Evolutionary conservation across 2,797 vertebrate species (phyloP).

Genomic region (Neosilurus mollespiculum): DNA sequence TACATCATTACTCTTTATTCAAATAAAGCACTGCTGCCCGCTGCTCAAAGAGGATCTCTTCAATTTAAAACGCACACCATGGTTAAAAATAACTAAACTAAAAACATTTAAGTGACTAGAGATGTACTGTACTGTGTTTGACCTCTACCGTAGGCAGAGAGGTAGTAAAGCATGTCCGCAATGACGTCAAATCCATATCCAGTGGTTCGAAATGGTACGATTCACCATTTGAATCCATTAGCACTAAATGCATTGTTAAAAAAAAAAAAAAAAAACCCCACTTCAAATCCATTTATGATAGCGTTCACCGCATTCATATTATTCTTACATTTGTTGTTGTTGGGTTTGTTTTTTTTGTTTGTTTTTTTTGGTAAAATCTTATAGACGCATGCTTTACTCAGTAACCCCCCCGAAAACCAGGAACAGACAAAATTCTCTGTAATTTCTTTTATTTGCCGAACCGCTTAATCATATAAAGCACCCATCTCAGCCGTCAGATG

Average conservation of each 20-base stretch:
- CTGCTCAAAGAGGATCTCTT: not conserved
- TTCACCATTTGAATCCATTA: constrained; percentile 17
- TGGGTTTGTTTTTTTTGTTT: not conserved
- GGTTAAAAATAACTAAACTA: not conserved
- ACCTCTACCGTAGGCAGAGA: not conserved
- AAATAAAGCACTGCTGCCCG: not conserved
- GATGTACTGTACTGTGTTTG: not conserved
- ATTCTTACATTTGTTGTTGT: not conserved
- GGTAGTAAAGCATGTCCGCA: not conserved
- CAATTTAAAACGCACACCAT: not conserved
- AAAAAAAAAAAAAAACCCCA: too few relatives aligned
- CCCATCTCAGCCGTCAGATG: too few relatives aligned
- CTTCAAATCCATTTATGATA: constrained; percentile 4
- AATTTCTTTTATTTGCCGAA: too few relatives aligned
- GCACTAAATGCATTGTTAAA: not conserved
- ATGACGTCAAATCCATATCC: not conserved
- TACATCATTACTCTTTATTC: not conserved
- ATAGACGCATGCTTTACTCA: not conserved
- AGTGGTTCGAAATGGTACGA: not conserved
- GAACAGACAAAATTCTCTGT: too few relatives aligned
- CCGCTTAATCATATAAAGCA: too few relatives aligned
- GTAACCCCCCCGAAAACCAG: not conserved
- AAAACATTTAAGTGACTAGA: not conserved
- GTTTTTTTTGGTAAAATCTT: not conserved
- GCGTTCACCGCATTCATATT: too few relatives aligned